Evolutionary conservation across 2,888 invertebrate genomes (phyloP), one percentile per base, ranked within the genome.

Genomic region (Nemurella pictetii): DNA sequence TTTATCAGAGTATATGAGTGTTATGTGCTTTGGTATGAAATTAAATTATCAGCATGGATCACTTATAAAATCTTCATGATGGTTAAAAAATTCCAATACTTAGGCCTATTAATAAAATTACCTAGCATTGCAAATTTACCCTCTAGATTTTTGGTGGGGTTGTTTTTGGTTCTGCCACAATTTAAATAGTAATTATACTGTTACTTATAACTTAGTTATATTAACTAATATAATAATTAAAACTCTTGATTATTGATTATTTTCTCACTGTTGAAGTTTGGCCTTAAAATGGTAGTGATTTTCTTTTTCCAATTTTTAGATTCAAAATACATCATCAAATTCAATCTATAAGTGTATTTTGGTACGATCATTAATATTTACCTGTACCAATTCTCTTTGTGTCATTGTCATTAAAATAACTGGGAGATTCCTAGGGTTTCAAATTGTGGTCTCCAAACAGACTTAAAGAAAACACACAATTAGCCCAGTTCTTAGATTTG

Each of bases 331-430:
- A 75, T 27, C 28, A 27, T 35, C 80, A 81, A 35, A 55, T 55
- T 55, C 32, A 81, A 81, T 15, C 80, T 81, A 81, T 81, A 35
- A n/a, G 80, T 81, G 80, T 81, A 81, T 81, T 81, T 81, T 81
- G 80, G 80, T 81, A 81, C 80, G 32, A 20, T 35, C n/a, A 26
- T 35, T 81, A 81, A 35, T 25, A 81, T 81, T 81, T 35, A 81
- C 80, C 26, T 81, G 75, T 81, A 35, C 80, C 35, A 81, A 35
- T 81, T 81, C 29, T 81, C 80, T 81, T 81, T n/a, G 32, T 81
- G 80, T 81, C 30, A 81, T 81, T 81, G 80, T 55, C 55, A 55
- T 7, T 55, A 1, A 55, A n/a, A n/a, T n/a, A n/a, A n/a, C n/a
- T n/a, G n/a, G n/a, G n/a, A 55, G 55, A 15, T 55, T 55, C 55